Evolutionary conservation across 2,888 invertebrate genomes (phyloP).

Genomic region (Mystacides longicornis): DNA sequence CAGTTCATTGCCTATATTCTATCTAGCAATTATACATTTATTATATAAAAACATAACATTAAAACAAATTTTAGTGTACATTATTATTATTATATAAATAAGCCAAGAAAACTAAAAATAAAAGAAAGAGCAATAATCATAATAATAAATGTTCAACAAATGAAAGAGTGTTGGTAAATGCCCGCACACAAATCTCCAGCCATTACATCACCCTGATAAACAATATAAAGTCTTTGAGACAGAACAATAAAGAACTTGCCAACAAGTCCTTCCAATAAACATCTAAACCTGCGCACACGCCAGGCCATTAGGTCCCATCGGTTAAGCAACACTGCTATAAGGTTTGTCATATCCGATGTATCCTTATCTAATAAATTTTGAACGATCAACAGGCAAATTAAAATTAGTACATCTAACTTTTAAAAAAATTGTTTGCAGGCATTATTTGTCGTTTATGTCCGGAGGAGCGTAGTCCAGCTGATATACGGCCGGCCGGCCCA

Average conservation of each 20-base stretch:
- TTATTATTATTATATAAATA: slow-evolving; percentile 16
- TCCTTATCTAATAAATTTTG: slow-evolving; percentile 20
- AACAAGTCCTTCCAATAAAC: slow-evolving; percentile 16
- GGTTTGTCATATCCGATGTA: slow-evolving; percentile 12
- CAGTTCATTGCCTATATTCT: slow-evolving; percentile 19
- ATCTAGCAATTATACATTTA: slow-evolving; percentile 21
- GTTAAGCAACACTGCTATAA: slow-evolving; percentile 5
- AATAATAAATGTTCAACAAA: slow-evolving; percentile 3
- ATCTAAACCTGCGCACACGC: background rate
- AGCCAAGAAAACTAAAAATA: slow-evolving; percentile 14
- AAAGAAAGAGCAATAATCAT: background rate
- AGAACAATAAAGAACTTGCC: slow-evolving; percentile 17
- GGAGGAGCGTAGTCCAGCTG: slow-evolving; percentile 57
- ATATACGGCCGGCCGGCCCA: slow-evolving; percentile 67
- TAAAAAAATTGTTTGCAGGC: slow-evolving; percentile 13
- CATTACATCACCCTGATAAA: slow-evolving; percentile 22
- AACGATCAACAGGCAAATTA: slow-evolving; percentile 22
- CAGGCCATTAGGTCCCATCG: slow-evolving; percentile 14
- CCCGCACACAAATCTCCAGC: slow-evolving; percentile 20
- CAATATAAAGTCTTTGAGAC: slow-evolving; percentile 22
- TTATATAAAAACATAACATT: slow-evolving; percentile 25
- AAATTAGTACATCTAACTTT: slow-evolving; percentile 16
- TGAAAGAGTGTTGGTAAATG: slow-evolving; percentile 20
- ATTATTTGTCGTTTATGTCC: slow-evolving; percentile 35
- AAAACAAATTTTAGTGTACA: slow-evolving; percentile 19